Conservation (phyloP, 2,113 vertebrate species). For the Laterallus jamaicensis region DNA sequence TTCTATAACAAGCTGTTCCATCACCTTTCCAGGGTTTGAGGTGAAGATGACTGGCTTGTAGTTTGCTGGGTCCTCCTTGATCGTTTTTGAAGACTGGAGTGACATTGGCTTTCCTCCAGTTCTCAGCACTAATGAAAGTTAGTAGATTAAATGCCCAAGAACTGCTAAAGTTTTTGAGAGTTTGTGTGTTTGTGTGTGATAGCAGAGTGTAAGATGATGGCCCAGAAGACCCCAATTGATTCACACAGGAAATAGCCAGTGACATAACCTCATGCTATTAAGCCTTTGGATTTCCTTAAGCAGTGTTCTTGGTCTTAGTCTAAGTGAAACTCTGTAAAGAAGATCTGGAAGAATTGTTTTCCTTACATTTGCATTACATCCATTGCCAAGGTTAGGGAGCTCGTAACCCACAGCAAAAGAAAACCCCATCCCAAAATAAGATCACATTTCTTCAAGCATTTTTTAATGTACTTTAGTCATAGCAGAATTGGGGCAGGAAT, state of each 20-base stretch:
- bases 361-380: accelerated
- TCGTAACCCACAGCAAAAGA: not conserved
- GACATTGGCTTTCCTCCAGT: too few species aligned
- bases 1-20: too few species aligned
- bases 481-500: not conserved
- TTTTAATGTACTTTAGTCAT: not conserved
- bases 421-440: not conserved
- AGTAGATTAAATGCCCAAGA: not conserved
- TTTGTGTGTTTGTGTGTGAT: not conserved
- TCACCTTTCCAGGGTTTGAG: too few species aligned
- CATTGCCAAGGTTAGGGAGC: not conserved
- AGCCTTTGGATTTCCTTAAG: not conserved
- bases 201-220: not conserved
- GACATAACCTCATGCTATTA: not conserved
- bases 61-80: too few species aligned
- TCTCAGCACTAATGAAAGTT: not conserved
- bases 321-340: not conserved
- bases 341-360: not conserved
- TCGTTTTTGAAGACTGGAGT: too few species aligned
- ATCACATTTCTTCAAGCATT: not conserved
- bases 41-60: too few species aligned
- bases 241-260: not conserved
- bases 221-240: not conserved
- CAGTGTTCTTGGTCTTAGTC: not conserved
- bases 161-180: not conserved